These are phyloP conservation scores for Anser brachyrhynchus DNA, from an alignment of 2,113 vertebrate genomes.

Conservation along the genomic window DNA sequence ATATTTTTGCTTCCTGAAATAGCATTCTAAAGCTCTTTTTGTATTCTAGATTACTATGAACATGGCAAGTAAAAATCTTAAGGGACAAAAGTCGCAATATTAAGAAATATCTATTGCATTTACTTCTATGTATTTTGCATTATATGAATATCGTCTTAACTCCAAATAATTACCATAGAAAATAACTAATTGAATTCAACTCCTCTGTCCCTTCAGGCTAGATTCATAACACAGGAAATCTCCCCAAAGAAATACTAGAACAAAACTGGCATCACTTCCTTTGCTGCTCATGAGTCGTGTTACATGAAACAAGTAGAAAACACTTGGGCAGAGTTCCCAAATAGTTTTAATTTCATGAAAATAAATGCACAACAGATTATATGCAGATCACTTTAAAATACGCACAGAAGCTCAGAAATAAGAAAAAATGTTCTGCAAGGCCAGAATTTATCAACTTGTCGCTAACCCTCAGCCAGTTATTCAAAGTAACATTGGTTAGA, in stretches of 20 bases:
- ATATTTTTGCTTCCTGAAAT: neutral
- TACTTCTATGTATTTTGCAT: neutral
- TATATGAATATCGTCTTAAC: neutral
- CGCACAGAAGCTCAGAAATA: neutral
- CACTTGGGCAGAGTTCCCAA: neutral
- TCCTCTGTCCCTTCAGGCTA: neutral
- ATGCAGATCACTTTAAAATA: neutral
- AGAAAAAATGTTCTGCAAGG: neutral
- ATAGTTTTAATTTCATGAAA: neutral
- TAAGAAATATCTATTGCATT: neutral
- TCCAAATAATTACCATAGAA: neutral
- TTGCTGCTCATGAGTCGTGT: neutral
- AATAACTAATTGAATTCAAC: neutral
- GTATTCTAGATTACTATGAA: neutral
- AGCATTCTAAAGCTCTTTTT: neutral
- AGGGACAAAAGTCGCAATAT: neutral
- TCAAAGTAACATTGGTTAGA: neutral
- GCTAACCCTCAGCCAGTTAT: neutral
- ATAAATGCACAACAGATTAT: neutral
- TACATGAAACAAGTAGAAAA: neutral
- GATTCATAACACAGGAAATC: neutral
- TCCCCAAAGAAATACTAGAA: neutral
- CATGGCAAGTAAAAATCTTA: neutral
- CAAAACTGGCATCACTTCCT: slow-evolving; percentile 3
- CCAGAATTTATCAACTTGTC: neutral